Evolutionary conservation across 2,113 vertebrate species (phyloP).

Genomic region (Oreocharis arfaki): DNA sequence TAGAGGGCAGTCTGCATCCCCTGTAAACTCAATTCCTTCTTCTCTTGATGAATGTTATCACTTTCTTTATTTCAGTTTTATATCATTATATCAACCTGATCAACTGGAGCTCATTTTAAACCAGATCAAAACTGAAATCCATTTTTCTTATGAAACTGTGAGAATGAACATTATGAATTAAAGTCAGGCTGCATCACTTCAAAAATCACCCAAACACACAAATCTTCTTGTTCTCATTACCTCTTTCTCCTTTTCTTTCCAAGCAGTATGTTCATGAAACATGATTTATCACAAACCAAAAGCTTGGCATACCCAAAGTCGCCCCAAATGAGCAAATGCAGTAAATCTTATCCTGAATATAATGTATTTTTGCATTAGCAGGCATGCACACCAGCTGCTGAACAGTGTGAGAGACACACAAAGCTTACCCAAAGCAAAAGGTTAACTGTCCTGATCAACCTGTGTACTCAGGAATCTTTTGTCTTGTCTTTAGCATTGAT

Average conservation of each 20-base stretch:
- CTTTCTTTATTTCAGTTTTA: conserved; percentile 45
- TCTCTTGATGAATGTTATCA: conserved; percentile 38
- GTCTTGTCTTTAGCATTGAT: not conserved
- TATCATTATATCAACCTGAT: not conserved
- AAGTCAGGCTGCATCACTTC: not conserved
- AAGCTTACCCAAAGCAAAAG: not conserved
- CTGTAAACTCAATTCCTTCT: conserved; percentile 29
- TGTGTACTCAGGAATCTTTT: not conserved
- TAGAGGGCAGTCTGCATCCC: not conserved
- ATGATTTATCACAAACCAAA: not conserved
- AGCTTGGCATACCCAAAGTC: not conserved
- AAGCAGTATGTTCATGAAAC: not conserved
- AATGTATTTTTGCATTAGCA: not conserved
- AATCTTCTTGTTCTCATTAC: not conserved
- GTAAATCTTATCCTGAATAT: not conserved
- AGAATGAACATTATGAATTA: not conserved
- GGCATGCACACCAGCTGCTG: not conserved
- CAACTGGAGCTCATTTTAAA: not conserved
- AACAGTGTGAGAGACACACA: not conserved
- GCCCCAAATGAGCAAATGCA: not conserved
- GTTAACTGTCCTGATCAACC: not conserved
- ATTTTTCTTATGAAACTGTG: not conserved
- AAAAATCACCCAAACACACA: not conserved
- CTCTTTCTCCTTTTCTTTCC: not conserved
- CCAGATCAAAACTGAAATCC: not conserved